Base-by-base conservation (phyloP, 2,113 vertebrate genomes). In the Petaurus breviceps region DNA sequence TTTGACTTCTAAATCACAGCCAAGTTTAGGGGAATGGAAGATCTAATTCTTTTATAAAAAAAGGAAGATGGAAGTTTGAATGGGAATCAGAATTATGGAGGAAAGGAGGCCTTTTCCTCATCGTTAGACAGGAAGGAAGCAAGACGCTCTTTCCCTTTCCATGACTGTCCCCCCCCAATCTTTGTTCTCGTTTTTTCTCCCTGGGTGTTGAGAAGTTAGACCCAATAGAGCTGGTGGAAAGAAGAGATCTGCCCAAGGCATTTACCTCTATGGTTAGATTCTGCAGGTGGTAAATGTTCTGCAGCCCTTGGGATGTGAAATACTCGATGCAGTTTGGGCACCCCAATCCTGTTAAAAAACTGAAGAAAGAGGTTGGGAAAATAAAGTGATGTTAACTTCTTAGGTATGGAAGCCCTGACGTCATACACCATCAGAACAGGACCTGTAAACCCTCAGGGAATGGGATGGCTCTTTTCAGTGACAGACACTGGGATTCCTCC, bases 321-420 rank as follows among this genome's bases (percentile, higher is more conserved):
- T 99, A 99, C 98, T 99, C 99, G 97, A 99, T 99, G 99, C 99
- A 99, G 99, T 99, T 99, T 97, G 99, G 99, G 98, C 99, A 99
- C 98, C 99, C 99, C 98, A 99, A 95, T 97, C 99, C 99, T 98
- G 99, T 99, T 97, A 99, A 98, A 98, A 99, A 99, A 98, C 99
- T 99, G 99, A 99, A 98, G 98, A 98, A 99, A 99, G 97, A 98
- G 98, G 98, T 98, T 97, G 95, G 98, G 98, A 98, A 95, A 68
- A 95, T 89, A 95, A 97, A 97, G 95, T 3, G 14, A 90, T 49
- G 0, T 98, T 97, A 97, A 96, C 92, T 90, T 93, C 55, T 68
- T 50, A 4, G 0, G 61, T 37, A 11, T 0, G 50, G 31, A 50
- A 55, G 93, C 96, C 93, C 92, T 37, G 94, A 95, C 94, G 28